phyloP scores from a whole-genome alignment of 2,113 vertebrate species.

The Neolamprologus sp. region DNA sequence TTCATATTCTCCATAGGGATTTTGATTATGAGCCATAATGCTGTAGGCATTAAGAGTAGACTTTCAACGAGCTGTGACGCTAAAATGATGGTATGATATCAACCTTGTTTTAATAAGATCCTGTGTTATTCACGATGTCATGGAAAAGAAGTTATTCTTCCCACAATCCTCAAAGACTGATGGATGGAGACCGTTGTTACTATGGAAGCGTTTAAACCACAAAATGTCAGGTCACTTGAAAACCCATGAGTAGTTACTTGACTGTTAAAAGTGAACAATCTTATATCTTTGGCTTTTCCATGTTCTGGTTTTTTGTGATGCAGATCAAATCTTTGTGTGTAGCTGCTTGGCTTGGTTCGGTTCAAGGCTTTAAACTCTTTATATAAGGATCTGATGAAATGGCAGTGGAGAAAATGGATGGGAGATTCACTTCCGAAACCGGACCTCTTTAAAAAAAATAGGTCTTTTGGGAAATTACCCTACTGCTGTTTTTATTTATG shows the following conservation, averaged over 20 bases:
- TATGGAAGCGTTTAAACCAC: not conserved
- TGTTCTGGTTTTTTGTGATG: not conserved
- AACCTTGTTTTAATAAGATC: not conserved
- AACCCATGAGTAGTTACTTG: not conserved
- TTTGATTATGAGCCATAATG: not conserved
- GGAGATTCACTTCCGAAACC: not conserved
- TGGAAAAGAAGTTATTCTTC: not conserved
- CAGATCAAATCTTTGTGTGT: not conserved
- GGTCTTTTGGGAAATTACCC: not conserved
- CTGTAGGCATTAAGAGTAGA: not conserved
- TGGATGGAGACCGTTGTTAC: not conserved
- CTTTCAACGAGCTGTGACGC: not conserved
- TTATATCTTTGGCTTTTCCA: not conserved
- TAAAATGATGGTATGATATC: not conserved
- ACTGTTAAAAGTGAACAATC: not conserved
- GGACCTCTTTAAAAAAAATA: not conserved
- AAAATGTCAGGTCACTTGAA: not conserved
- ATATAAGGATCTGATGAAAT: not conserved
- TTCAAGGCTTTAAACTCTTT: not conserved
- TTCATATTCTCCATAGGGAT: not conserved
- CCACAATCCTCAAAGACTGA: not conserved
- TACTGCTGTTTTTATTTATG: not conserved
- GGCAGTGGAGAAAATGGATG: not conserved
- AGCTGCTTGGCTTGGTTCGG: not conserved
- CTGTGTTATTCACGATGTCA: not conserved